Evolutionary conservation across 1,140 invertebrate species (phyloP), one percentile per base, ranked within the genome.

Genomic region (Sycophaga agraensis): DNA sequence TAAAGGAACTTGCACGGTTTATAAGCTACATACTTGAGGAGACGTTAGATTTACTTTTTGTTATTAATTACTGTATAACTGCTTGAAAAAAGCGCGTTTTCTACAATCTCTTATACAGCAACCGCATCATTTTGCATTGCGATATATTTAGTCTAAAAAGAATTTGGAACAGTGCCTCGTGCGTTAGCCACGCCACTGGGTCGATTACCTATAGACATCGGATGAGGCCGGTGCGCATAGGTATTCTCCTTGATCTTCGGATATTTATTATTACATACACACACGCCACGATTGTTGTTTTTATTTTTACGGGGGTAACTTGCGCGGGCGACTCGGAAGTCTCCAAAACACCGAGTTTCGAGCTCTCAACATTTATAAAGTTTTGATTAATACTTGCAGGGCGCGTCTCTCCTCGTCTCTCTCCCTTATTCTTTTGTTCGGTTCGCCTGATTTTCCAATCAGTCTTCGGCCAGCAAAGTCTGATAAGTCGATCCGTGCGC

Each of bases 391-490:
- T 55, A 61, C 54, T 45, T 39, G 31, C 53, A 49, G 51, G 53
- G 51, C 21, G 58, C 42, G 50, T 17, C 46, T 49, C 21, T 50
- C 57, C 42, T 2, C 22, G 2, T 34, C 1, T 45, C 42, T 49
- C 45, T 62, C 31, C 37, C 16, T 19, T 31, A 55, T 35, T 59
- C n/a, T n/a, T n/a, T n/a, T n/a, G n/a, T n/a, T n/a, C n/a, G n/a
- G n/a, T n/a, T n/a, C n/a, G n/a, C n/a, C 16, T 48, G 21, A 26
- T 45, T 54, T 35, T 53, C 24, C 21, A 35, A 26, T 37, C 9
- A 2, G 12, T 43, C 59, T 62, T 62, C 59, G 59, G 17, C 59
- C 59, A 56, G 59, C 59, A 53, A 62, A 62, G 59, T 31, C 11
- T 46, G 21, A 67, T 40, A 54, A 31, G 51, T 24, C 31, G n/a